A percentile compares a stretch with the other conserved stretches of the same genome.
phyloP scores from a whole-genome alignment of 2,888 invertebrate genomes.

The Drosophila ochracea region DNA sequence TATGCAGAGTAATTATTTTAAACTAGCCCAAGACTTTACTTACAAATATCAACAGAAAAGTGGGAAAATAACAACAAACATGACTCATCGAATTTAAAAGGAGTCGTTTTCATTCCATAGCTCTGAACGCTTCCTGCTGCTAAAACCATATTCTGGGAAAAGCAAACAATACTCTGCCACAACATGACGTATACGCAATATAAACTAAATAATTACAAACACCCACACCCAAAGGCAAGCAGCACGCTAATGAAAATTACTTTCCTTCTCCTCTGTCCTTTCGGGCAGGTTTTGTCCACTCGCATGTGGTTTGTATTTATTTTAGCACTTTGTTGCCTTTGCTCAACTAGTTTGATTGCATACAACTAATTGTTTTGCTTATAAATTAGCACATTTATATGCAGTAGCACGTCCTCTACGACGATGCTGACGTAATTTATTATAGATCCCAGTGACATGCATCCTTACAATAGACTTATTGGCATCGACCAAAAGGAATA shows the following conservation, averaged over 20 bases:
- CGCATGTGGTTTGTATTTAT: slow-evolving; percentile 27
- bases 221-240: slow-evolving; percentile 16
- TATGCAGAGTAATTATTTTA: neutral
- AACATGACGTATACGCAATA: slow-evolving; percentile 70
- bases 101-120: slow-evolving; percentile 22
- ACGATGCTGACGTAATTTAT: slow-evolving; percentile 75
- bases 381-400: slow-evolving; percentile 80
- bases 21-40: neutral
- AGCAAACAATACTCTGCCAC: slow-evolving; percentile 38
- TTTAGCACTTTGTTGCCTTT: slow-evolving; percentile 29
- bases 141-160: slow-evolving; percentile 4
- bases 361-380: slow-evolving; percentile 77
- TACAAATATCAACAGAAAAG: slow-evolving; percentile 6
- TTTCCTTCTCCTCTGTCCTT: slow-evolving; percentile 36
- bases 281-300: neutral
- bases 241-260: slow-evolving; percentile 73
- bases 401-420: slow-evolving; percentile 53
- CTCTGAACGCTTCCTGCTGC: slow-evolving; percentile 1
- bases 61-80: neutral
- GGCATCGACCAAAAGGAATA: slow-evolving; percentile 16
- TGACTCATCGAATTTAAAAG: slow-evolving; percentile 40
- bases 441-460: slow-evolving; percentile 47
- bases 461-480: slow-evolving; percentile 27
- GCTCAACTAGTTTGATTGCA: slow-evolving; percentile 65
- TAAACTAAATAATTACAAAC: slow-evolving; percentile 67